Percentiles rank a stretch among this genome's conserved stretches.
Conservation (phyloP, 1,140 invertebrate genomes). For the Panagrolaimus sp. region DNA sequence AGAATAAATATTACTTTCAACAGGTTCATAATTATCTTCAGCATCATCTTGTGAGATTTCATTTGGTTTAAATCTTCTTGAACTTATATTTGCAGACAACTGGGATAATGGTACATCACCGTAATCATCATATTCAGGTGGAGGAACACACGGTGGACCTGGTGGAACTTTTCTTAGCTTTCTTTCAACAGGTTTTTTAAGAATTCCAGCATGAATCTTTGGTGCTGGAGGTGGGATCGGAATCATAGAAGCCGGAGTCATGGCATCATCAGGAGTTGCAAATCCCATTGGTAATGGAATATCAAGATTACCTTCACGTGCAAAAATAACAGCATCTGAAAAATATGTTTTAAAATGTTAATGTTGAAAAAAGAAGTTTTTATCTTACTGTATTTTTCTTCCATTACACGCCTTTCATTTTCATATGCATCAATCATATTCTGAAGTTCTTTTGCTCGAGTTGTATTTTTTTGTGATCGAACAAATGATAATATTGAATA, state of each 20-base stretch:
- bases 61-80: neutral
- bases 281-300: slow-evolving; percentile 61
- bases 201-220: slow-evolving; percentile 34
- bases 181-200: slow-evolving; percentile 31
- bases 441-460: slow-evolving; percentile 38
- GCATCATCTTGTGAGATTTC: neutral
- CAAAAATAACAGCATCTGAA: slow-evolving; percentile 62
- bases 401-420: slow-evolving; percentile 36
- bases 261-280: slow-evolving; percentile 38
- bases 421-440: slow-evolving; percentile 43
- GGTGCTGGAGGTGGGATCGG: slow-evolving; percentile 26
- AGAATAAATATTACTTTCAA: slow-evolving; percentile 1
- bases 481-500: slow-evolving; percentile 38
- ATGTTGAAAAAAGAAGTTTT: slow-evolving; percentile 8
- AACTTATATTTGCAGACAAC: neutral
- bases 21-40: slow-evolving; percentile 2
- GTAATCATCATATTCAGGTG: slow-evolving; percentile 51
- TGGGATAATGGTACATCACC: neutral
- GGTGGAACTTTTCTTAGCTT: slow-evolving; percentile 30
- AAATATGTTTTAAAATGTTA: slow-evolving; percentile 8
- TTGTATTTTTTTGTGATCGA: slow-evolving; percentile 39
- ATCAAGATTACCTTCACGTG: slow-evolving; percentile 61
- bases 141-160: slow-evolving; percentile 61
- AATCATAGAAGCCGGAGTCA: slow-evolving; percentile 35
- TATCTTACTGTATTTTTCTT: slow-evolving; percentile 41